These are phyloP conservation scores for Rhagologus leucostigma DNA, from an alignment of 2,113 vertebrate genomes.

Conservation along the genomic window DNA sequence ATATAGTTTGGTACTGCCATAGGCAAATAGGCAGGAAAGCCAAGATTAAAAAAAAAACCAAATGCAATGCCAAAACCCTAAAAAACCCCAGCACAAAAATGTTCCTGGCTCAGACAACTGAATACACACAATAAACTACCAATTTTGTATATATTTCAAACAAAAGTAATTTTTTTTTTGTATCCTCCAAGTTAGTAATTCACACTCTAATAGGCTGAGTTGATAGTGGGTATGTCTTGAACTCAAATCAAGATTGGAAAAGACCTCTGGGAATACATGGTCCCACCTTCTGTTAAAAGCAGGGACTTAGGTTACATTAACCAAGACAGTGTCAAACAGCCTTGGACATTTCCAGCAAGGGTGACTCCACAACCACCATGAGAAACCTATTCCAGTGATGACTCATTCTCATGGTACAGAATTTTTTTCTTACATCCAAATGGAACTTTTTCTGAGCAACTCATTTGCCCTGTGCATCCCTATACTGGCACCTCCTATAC, in stretches of 20 bases:
- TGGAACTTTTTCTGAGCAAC: neutral
- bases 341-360: neutral
- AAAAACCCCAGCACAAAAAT: neutral
- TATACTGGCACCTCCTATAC: neutral
- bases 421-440: neutral
- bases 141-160: neutral
- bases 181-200: neutral
- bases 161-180: neutral
- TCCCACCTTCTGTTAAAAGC: neutral
- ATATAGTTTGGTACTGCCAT: neutral
- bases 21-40: slow-evolving; percentile 5
- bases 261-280: neutral
- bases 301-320: neutral
- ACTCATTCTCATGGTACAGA: neutral
- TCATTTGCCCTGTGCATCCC: neutral
- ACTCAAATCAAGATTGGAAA: neutral
- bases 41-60: neutral
- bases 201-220: neutral
- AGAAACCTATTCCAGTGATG: neutral
- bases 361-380: neutral
- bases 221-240: neutral
- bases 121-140: neutral
- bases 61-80: fast-evolving
- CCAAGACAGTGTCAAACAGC: neutral
- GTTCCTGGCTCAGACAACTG: neutral